Conservation (phyloP, 2,888 invertebrate species). For the Synergus laeviventris region DNA sequence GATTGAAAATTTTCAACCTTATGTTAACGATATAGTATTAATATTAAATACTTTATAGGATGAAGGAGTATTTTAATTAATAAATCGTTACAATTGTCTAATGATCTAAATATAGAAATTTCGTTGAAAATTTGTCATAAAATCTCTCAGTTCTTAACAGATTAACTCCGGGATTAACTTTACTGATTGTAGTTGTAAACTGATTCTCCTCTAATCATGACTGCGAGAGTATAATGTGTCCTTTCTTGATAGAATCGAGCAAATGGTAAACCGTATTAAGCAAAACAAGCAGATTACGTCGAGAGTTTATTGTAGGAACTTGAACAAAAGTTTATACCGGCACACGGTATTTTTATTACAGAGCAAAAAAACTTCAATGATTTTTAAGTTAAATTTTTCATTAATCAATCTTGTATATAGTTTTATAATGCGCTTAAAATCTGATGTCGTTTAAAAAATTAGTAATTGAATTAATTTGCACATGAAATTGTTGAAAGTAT, state of each 20-base stretch:
- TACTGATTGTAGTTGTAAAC: constrained; percentile 8
- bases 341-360: too few relatives aligned
- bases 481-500: background rate
- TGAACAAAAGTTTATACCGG: background rate
- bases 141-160: background rate
- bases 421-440: too few relatives aligned
- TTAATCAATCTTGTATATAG: too few relatives aligned
- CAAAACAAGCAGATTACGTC: constrained; percentile 9
- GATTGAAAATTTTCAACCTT: too few relatives aligned
- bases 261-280: background rate
- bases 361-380: too few relatives aligned
- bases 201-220: background rate
- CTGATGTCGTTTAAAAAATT: too few relatives aligned
- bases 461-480: too few relatives aligned
- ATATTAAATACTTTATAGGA: too few relatives aligned
- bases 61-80: too few relatives aligned
- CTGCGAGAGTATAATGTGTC: background rate
- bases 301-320: background rate
- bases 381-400: too few relatives aligned
- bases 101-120: background rate
- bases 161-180: background rate
- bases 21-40: too few relatives aligned
- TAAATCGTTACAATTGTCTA: too few relatives aligned
- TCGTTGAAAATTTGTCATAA: background rate
- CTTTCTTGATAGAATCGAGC: background rate